Evolutionary conservation across 2,797 vertebrate genomes (phyloP), one percentile per base, ranked within the genome.

Genomic region (Eulemur rubriventer): DNA sequence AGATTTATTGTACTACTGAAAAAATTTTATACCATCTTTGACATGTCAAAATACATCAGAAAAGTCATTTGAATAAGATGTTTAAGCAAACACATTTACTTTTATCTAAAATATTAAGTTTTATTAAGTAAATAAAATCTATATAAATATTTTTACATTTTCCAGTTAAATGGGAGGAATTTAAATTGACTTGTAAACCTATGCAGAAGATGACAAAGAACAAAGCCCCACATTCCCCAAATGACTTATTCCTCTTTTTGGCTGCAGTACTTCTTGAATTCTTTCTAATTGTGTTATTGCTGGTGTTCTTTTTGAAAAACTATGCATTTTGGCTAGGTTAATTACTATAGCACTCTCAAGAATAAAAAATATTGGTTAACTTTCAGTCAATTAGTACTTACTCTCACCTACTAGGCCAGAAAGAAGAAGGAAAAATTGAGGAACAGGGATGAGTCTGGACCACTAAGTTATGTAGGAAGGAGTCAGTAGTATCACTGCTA

Each of bases 21-120:
- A 78, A 95, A 48, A 75, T 13, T 75, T 20, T 88, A 59, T 83
- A 10, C 12, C 20, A 65, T 28, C 1, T 26, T 9, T 92, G 13
- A 90, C 17, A 46, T 91, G 57, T 73, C 24, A 38, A 65, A 41
- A 52, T 78, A 70, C 0, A 86, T 69, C 5, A 82, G 26, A 88
- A 80, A 67, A 89, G 4, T 65, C 9, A 89, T 73, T 93, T 91
- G 33, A 86, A 50, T 85, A 52, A 93, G 5, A 75, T 61, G 2
- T 59, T 43, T 75, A 48, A 95, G 22, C 1, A 13, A n/a, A 69
- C 17, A 81, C 1, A 89, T 59, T 73, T 89, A 79, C 22, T 69
- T 90, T 94, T 59, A n/a, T 38, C 1, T 26, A 20, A 85, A 91
- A 86, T 28, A 33, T 65, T 93, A 63, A 50, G 2, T 73, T 69